phyloP scores from a whole-genome alignment of 2,113 vertebrate genomes.

The Leptobrachium ailaonicum region DNA sequence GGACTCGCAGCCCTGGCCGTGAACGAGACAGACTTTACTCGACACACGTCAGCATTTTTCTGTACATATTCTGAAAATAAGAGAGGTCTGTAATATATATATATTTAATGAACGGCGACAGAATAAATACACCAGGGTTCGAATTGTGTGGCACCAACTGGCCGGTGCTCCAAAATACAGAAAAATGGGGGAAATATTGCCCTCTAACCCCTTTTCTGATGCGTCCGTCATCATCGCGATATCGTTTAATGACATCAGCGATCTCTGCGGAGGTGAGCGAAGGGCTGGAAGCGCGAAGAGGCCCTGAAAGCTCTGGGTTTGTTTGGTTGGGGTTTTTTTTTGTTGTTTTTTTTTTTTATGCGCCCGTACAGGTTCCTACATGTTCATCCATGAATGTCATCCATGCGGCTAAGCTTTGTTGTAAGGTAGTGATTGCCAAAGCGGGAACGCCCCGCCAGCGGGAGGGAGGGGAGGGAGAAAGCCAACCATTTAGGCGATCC shows the following conservation, averaged over 20 bases:
- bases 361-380: conserved; percentile 39
- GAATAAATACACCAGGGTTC: too few relatives aligned
- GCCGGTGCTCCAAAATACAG: too few relatives aligned
- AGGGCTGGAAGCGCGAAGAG: neutral
- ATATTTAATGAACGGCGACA: too few relatives aligned
- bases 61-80: neutral
- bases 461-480: neutral
- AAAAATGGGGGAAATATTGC: neutral
- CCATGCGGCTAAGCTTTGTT: conserved; percentile 44
- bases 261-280: neutral
- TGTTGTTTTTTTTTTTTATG: neutral
- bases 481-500: conserved; percentile 1
- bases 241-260: conserved; percentile 17
- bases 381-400: conserved; percentile 26
- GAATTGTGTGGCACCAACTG: too few relatives aligned
- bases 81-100: too few relatives aligned
- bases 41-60: neutral
- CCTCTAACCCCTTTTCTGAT: conserved; percentile 12
- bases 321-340: conserved; percentile 12
- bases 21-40: neutral
- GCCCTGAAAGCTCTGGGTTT: conserved; percentile 13
- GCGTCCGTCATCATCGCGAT: neutral
- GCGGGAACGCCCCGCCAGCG: conserved; percentile 34
- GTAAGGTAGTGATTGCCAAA: conserved; percentile 24
- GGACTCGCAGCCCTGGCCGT: neutral